Percentiles rank a stretch among this genome's conserved stretches.
Conservation (phyloP, 2,113 vertebrate species). For the Pleuronectes platessa region DNA sequence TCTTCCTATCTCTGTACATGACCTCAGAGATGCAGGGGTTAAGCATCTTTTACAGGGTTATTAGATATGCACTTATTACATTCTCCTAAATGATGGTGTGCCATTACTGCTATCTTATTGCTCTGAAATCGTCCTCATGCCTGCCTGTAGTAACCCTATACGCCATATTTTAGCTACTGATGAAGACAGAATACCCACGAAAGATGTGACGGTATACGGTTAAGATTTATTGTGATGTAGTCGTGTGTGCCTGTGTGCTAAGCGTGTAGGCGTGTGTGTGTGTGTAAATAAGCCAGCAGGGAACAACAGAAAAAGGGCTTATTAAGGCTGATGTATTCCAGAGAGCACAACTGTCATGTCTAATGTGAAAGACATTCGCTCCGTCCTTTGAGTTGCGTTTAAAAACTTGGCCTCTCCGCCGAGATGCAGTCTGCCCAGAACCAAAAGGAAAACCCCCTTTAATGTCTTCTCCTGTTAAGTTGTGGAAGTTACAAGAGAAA, state of each 20-base stretch:
- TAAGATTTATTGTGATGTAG: conserved; percentile 57
- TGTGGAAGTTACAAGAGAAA: conserved; percentile 20
- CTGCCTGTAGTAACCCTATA: conserved; percentile 64
- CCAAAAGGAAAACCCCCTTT: conserved; percentile 29
- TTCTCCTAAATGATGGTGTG: conserved; percentile 75
- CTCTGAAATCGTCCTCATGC: conserved; percentile 57
- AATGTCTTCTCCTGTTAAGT: conserved; percentile 28
- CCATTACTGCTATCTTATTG: conserved; percentile 72
- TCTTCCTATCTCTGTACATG: conserved; percentile 58
- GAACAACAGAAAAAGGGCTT: conserved; percentile 46
- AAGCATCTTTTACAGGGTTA: conserved; percentile 73
- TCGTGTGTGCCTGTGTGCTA: conserved; percentile 21
- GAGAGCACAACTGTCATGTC: conserved; percentile 69
- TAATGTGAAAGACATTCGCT: conserved; percentile 63
- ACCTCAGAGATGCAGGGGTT: conserved; percentile 65
- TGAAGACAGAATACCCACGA: conserved; percentile 61
- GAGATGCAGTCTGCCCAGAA: conserved; percentile 38
- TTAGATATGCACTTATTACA: conserved; percentile 81
- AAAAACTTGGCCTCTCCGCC: conserved; percentile 57
- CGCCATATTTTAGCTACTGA: conserved; percentile 63
- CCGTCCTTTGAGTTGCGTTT: conserved; percentile 56
- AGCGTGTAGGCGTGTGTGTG: conserved; percentile 21
- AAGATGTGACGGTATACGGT: conserved; percentile 56
- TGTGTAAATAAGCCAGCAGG: conserved; percentile 30
- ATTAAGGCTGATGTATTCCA: conserved; percentile 72